phyloP scores from a whole-genome alignment of 2,888 invertebrate genomes.

The Cerceris ruficornis region DNA sequence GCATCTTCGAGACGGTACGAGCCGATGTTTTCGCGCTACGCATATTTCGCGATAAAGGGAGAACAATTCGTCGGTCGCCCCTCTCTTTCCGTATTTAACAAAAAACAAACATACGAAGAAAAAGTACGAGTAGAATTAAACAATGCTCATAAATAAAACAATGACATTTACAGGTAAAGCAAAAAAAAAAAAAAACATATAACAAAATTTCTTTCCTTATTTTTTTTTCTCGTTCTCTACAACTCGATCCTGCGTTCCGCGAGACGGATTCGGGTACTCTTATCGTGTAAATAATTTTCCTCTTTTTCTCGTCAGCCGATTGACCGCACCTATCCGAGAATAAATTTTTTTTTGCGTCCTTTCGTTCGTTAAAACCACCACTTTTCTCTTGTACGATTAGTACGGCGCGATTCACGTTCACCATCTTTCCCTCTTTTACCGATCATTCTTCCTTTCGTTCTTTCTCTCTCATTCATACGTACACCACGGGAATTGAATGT shows the following conservation, averaged over 20 bases:
- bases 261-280: slow-evolving; percentile 68
- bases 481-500: neutral
- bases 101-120: slow-evolving; percentile 75
- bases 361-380: slow-evolving; percentile 26
- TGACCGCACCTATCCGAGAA: slow-evolving; percentile 36
- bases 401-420: slow-evolving; percentile 48
- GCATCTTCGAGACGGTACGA: slow-evolving; percentile 34
- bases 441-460: slow-evolving; percentile 11
- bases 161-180: slow-evolving; percentile 75
- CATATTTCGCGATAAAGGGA: slow-evolving; percentile 17
- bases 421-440: slow-evolving; percentile 8
- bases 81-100: slow-evolving; percentile 74
- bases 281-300: slow-evolving; percentile 40
- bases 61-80: slow-evolving; percentile 61
- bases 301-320: slow-evolving; percentile 10
- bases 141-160: slow-evolving; percentile 80
- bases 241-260: slow-evolving; percentile 68
- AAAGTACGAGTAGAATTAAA: slow-evolving; percentile 78
- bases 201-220: slow-evolving; percentile 75
- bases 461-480: slow-evolving; percentile 17
- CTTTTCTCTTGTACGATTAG: slow-evolving; percentile 41
- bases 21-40: slow-evolving; percentile 47
- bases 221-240: slow-evolving; percentile 10
- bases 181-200: slow-evolving; percentile 73
- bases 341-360: slow-evolving; percentile 33